phyloP scores from a whole-genome alignment of 2,113 vertebrate genomes.

The Siniperca chuatsi region DNA sequence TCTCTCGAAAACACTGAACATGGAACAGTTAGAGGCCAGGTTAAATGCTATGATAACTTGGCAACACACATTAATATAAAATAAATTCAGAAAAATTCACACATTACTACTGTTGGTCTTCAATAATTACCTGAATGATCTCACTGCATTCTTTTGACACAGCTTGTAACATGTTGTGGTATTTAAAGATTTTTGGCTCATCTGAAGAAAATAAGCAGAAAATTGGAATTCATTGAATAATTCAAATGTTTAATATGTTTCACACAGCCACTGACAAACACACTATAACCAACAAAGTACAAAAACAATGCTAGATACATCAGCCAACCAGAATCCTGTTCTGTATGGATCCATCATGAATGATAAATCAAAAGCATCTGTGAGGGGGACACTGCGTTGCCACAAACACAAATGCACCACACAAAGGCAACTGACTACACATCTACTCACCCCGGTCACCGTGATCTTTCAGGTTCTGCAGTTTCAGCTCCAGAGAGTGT shows the following conservation, averaged over 20 bases:
- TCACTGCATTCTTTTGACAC: constrained; percentile 87
- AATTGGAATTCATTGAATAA: not conserved
- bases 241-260: not conserved
- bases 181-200: constrained; percentile 77
- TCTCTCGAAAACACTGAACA: constrained; percentile 79
- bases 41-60: not conserved
- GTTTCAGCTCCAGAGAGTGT: constrained; percentile 58
- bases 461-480: constrained; percentile 77
- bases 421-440: not conserved
- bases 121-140: constrained; percentile 76
- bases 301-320: not conserved
- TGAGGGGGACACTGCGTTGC: not conserved
- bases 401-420: constrained; percentile 20
- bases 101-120: not conserved
- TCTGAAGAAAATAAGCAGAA: constrained; percentile 46
- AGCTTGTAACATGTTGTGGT: constrained; percentile 83
- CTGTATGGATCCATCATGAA: constrained; percentile 4
- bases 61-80: not conserved
- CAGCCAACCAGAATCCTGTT: not conserved
- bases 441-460: constrained; percentile 80
- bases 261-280: not conserved
- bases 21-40: constrained; percentile 2
- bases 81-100: not conserved
- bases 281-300: not conserved
- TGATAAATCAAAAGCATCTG: constrained; percentile 48